A percentile compares a stretch with the other conserved stretches of the same genome.
These are phyloP conservation scores for Megalonaias nervosa DNA, from an alignment of 1,140 invertebrate genomes.

Conservation along the genomic window DNA sequence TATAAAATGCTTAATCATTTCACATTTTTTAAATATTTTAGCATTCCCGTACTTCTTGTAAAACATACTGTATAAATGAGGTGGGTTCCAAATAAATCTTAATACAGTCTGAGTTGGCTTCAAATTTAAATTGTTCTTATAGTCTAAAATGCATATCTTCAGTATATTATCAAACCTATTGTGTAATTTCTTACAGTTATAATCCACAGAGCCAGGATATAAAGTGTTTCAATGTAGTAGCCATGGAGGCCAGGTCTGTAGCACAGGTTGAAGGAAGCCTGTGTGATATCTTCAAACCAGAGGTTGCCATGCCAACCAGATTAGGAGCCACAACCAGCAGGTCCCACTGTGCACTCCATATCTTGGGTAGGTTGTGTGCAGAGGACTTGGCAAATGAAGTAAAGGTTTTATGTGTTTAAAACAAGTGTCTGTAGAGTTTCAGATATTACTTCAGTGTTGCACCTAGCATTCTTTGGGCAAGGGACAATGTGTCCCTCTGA, in stretches of 20 bases:
- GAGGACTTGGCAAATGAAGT: neutral
- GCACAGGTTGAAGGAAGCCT: conserved; percentile 61
- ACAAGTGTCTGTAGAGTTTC: neutral
- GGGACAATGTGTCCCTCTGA: neutral
- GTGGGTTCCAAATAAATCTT: too few species aligned
- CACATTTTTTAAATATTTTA: too few species aligned
- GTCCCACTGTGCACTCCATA: conserved; percentile 86
- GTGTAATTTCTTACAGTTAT: conserved; percentile 71
- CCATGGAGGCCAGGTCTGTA: conserved; percentile 75
- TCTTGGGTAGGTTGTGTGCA: conserved; percentile 75
- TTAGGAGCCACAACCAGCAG: conserved; percentile 82
- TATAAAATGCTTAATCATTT: too few species aligned
- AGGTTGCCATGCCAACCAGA: conserved; percentile 85
- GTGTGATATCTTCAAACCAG: conserved; percentile 79
- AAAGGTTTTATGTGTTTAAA: neutral
- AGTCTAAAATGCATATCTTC: too few species aligned
- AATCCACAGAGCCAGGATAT: conserved; percentile 81
- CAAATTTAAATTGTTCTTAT: too few species aligned
- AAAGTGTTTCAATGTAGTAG: conserved; percentile 86
- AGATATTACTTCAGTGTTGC: neutral
- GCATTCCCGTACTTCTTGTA: too few species aligned
- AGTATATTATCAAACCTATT: neutral
- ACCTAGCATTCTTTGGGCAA: neutral
- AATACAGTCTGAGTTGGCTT: too few species aligned
- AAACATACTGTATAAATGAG: too few species aligned